Conservation (phyloP, 2,888 invertebrate genomes). For the Hemicrepidius hirtus region DNA sequence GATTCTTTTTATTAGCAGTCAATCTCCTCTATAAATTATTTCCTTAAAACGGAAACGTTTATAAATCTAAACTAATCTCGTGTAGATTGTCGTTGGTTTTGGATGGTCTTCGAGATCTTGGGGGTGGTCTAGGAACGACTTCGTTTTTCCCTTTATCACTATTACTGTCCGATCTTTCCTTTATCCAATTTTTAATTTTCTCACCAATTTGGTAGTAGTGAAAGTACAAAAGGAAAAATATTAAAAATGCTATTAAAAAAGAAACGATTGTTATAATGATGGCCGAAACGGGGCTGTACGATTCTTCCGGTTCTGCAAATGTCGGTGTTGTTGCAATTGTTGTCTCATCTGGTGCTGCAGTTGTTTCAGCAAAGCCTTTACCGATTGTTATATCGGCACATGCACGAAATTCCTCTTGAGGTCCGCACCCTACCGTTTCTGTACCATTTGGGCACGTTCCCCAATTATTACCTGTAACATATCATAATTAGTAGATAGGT, state of each 20-base stretch:
- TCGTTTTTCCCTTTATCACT: constrained; percentile 42
- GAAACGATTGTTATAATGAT: constrained; percentile 79
- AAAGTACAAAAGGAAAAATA: constrained; percentile 81
- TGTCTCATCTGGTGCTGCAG: constrained; percentile 71
- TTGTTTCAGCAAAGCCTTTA: constrained; percentile 71
- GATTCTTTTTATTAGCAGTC: no score
- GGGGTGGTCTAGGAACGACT: constrained; percentile 64
- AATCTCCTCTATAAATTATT: neutral
- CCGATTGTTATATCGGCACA: constrained; percentile 88
- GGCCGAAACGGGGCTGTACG: constrained; percentile 74
- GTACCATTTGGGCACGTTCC: constrained; percentile 83
- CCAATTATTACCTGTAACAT: constrained; percentile 81
- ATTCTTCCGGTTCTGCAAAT: constrained; percentile 60
- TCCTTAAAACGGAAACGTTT: constrained; percentile 10
- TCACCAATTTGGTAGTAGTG: constrained; percentile 85
- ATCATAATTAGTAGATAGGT: no score
- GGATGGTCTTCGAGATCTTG: constrained; percentile 60
- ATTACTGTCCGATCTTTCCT: constrained; percentile 61
- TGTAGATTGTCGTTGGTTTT: constrained; percentile 27
- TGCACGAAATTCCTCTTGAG: constrained; percentile 91
- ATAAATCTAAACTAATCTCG: constrained; percentile 33
- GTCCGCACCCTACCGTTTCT: constrained; percentile 90
- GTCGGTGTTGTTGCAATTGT: constrained; percentile 46
- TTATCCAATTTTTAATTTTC: constrained; percentile 79
- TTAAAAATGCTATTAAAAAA: constrained; percentile 79